Evolutionary conservation across 2,888 invertebrate species (phyloP), one percentile per base, ranked within the genome.

Genomic region (Tetragnatha montana): DNA sequence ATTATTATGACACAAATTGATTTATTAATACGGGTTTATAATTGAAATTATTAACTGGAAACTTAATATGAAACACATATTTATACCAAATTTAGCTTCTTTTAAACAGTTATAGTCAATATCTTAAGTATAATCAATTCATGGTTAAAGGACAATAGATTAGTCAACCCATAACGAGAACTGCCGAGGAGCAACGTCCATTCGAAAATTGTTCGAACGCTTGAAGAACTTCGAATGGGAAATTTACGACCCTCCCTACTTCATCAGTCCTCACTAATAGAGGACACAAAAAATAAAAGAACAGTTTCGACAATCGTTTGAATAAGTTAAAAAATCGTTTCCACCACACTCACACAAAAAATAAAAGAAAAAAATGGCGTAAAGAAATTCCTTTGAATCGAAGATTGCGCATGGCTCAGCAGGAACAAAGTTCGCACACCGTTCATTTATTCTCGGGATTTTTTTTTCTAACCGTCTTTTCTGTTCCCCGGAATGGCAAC

Each of bases 381-480:
- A 75, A 50, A 76, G 19, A 19, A 21, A 19, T 10, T 19, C 76
- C 8, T 50, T n/a, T 10, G 51, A 76, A 76, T 19, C 51, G 14
- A 68, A 35, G 60, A 60, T 60, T 60, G 60, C 47, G 49, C 70
- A 49, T n/a, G 69, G 35, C 80, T 49, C 80, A 47, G 19, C 19
- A 22, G 49, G 35, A 81, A 49, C 49, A 60, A 60, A 60, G 60
- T 60, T 35, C 60, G 60, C 60, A 60, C 35, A 60, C 35, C 70
- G 12, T 81, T 81, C 80, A 81, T 81, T 81, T 81, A 69, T 70
- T 81, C 49, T 35, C 70, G 8, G 7, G 6, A 47, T 21, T 60
- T 76, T 14, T n/a, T 84, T 83, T 51, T 35, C 35, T 7, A 17
- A 21, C 47, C 12, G 21, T 19, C 47, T 76, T 78, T 10, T 2